These are phyloP conservation scores for Coreius guichenoti DNA, from an alignment of 2,797 vertebrate genomes.

Conservation along the genomic window DNA sequence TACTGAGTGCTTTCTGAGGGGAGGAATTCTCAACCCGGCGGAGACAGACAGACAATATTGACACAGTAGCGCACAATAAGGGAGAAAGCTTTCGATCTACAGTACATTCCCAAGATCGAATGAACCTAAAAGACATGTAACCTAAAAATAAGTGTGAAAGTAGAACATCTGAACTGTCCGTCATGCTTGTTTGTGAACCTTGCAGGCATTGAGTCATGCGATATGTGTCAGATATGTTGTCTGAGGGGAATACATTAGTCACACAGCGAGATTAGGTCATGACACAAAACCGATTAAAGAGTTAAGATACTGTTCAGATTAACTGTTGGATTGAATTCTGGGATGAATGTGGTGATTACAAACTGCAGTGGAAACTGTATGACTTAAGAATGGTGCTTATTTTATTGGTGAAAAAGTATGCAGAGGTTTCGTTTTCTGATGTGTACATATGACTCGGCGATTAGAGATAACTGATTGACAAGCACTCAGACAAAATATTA, in stretches of 20 bases:
- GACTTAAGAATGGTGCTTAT: neutral
- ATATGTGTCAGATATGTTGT: conserved; percentile 19
- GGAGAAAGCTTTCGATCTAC: neutral
- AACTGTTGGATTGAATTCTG: conserved; percentile 17
- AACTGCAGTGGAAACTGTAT: neutral
- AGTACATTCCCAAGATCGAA: conserved; percentile 7
- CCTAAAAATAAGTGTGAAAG: neutral
- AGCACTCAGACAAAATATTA: neutral
- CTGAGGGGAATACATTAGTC: conserved; percentile 33
- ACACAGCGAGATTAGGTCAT: conserved; percentile 13
- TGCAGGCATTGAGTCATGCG: neutral
- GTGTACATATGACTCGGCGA: conserved; percentile 21
- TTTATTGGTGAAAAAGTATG: neutral
- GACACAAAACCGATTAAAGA: conserved; percentile 25
- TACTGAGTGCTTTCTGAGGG: conserved; percentile 15
- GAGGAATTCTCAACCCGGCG: conserved; percentile 68
- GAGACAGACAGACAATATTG: conserved; percentile 73
- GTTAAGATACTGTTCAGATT: conserved; percentile 29
- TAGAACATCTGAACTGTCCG: neutral
- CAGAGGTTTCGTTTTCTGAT: neutral
- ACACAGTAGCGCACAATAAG: conserved; percentile 63
- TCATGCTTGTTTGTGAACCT: neutral
- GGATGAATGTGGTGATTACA: neutral
- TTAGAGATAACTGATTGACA: conserved; percentile 45
- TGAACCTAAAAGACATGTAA: neutral